These are phyloP conservation scores for Gymnocypris eckloni DNA, from an alignment of 2,797 vertebrate genomes.

Conservation along the genomic window DNA sequence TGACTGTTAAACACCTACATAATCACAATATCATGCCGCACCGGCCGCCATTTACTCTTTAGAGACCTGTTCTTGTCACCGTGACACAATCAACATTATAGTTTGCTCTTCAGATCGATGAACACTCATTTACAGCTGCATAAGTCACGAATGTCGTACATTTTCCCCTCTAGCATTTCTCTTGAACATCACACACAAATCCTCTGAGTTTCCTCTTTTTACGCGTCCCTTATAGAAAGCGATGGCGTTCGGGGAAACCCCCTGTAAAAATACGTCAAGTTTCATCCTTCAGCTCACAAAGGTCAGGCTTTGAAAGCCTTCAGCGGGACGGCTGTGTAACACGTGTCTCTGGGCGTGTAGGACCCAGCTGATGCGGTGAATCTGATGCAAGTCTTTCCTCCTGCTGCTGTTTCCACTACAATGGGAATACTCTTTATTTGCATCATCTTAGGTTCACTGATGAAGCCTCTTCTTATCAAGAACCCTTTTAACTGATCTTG, in stretches of 20 bases:
- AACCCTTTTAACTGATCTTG: neutral
- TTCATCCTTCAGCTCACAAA: constrained; percentile 47
- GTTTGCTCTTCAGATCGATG: neutral
- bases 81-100: neutral
- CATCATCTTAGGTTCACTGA: neutral
- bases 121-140: neutral
- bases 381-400: neutral
- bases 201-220: constrained; percentile 66
- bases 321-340: constrained; percentile 4
- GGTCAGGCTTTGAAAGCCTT: constrained; percentile 44
- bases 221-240: constrained; percentile 62
- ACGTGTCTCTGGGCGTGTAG: neutral
- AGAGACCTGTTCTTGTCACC: neutral
- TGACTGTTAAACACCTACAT: neutral
- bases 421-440: constrained; percentile 32
- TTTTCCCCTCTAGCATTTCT: constrained; percentile 10
- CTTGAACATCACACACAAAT: neutral
- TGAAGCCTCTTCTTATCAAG: neutral
- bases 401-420: constrained; percentile 4
- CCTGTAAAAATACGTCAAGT: constrained; percentile 57
- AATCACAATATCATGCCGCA: neutral
- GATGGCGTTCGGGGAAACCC: constrained; percentile 64
- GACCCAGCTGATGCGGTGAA: constrained; percentile 47
- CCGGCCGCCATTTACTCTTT: neutral
- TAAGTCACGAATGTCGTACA: neutral